Evolutionary conservation across 1,140 invertebrate genomes (phyloP).

Genomic region (Stenopsyche tienmushanensis): DNA sequence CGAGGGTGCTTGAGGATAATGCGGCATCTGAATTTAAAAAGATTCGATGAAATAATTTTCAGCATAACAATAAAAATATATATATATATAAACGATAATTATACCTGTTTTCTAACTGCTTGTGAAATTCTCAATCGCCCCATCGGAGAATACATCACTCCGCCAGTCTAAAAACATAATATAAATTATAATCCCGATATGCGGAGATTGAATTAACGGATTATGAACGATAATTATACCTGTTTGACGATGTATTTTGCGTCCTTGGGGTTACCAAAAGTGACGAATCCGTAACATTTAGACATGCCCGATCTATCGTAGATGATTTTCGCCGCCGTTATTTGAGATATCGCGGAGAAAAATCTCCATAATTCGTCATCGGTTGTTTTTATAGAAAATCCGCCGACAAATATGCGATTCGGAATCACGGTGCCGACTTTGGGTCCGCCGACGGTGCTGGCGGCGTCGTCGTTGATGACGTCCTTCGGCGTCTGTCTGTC

Average conservation of each 20-base stretch:
- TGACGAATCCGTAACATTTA: conserved; percentile 94
- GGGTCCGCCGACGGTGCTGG: conserved; percentile 62
- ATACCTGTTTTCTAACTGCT: conserved; percentile 56
- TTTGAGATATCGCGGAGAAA: conserved; percentile 84
- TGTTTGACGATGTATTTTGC: conserved; percentile 55
- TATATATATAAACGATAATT: too few species aligned
- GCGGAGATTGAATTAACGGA: background rate
- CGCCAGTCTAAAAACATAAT: conserved; percentile 49
- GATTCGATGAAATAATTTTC: too few species aligned
- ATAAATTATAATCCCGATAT: background rate
- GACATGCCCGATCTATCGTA: conserved; percentile 90
- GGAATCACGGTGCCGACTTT: conserved; percentile 83
- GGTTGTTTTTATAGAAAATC: conserved; percentile 84
- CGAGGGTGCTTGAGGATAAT: conserved; percentile 13
- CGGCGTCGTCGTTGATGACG: conserved; percentile 48
- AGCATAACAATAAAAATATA: too few species aligned
- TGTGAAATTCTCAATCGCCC: conserved; percentile 54
- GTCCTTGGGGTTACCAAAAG: conserved; percentile 68
- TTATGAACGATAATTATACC: conserved; percentile 38
- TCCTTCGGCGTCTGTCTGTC: conserved; percentile 38
- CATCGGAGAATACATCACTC: conserved; percentile 56
- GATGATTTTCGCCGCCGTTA: conserved; percentile 93
- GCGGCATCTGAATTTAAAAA: conserved; percentile 33
- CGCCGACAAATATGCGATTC: conserved; percentile 92
- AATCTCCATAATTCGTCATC: conserved; percentile 80